A percentile compares a stretch with the other conserved stretches of the same genome.
Conservation (phyloP, 64 coral and sea anemone species). For the Montipora sp. region DNA sequence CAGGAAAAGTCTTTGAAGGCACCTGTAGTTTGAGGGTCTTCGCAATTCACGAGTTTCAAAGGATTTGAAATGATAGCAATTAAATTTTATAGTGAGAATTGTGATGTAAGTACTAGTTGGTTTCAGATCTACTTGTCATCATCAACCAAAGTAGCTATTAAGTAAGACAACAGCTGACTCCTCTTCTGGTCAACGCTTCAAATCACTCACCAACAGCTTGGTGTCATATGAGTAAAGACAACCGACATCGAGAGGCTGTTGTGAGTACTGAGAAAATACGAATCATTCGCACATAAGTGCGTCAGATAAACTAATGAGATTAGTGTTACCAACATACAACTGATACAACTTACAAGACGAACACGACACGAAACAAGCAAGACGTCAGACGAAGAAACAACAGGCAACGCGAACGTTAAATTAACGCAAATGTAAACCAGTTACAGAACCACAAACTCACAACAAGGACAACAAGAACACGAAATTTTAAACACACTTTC, state of each 20-base stretch:
- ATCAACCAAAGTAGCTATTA: conserved; percentile 53
- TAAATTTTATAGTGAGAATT: no score
- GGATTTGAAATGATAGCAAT: background rate
- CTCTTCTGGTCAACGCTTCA: background rate
- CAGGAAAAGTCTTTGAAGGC: no score
- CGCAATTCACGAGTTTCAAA: background rate
- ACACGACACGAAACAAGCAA: background rate
- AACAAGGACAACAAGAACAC: background rate
- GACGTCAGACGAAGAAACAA: background rate
- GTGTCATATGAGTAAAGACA: conserved; percentile 84
- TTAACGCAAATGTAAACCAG: no score
- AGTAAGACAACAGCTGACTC: background rate
- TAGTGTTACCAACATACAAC: background rate
- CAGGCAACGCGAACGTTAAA: background rate
- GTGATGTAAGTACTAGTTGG: background rate
- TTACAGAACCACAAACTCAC: background rate
- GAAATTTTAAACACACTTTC: background rate
- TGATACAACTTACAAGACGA: background rate
- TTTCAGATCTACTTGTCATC: conserved; percentile 67
- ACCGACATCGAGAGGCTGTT: conserved; percentile 35
- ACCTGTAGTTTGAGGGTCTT: no score
- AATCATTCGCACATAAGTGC: background rate
- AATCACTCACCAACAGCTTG: conserved; percentile 28
- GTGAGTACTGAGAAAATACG: background rate
- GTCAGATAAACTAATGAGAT: conserved; percentile 45